Evolutionary conservation across 2,888 invertebrate genomes (phyloP).

Genomic region (Ernsta delagoae): DNA sequence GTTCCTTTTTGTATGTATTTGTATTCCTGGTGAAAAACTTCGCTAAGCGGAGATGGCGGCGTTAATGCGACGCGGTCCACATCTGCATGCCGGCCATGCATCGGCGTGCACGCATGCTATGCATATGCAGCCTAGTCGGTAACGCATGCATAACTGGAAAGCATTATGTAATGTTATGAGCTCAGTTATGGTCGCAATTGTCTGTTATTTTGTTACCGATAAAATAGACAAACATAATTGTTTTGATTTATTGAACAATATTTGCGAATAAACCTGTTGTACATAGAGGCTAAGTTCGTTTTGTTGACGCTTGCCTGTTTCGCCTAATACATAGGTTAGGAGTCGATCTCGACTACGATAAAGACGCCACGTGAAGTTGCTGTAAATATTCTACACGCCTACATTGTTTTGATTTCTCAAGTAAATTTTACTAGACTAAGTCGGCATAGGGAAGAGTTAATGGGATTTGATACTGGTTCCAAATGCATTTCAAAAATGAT

Average conservation of each 20-base stretch:
- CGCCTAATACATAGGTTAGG: not conserved
- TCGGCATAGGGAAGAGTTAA: not conserved
- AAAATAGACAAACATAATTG: not conserved
- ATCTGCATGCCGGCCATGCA: not conserved
- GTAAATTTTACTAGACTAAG: not conserved
- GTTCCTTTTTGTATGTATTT: constrained; percentile 9
- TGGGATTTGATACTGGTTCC: not conserved
- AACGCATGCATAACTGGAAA: too few species aligned
- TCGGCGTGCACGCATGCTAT: not conserved
- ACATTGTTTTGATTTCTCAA: not conserved
- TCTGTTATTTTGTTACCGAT: not conserved
- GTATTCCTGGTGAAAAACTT: not conserved
- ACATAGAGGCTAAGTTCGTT: constrained; percentile 13
- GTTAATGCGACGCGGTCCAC: not conserved
- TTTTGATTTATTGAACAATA: not conserved
- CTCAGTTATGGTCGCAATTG: not conserved
- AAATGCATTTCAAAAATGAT: too few species aligned
- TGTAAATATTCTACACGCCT: constrained; percentile 19
- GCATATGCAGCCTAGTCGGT: not conserved
- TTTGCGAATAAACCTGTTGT: constrained; percentile 5
- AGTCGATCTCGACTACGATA: not conserved
- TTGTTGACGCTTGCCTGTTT: constrained; percentile 4
- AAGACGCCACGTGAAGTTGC: not conserved
- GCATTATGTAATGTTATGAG: too few species aligned
- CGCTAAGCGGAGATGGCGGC: not conserved